phyloP scores from a whole-genome alignment of 2,113 vertebrate species.

The Strix aluco region DNA sequence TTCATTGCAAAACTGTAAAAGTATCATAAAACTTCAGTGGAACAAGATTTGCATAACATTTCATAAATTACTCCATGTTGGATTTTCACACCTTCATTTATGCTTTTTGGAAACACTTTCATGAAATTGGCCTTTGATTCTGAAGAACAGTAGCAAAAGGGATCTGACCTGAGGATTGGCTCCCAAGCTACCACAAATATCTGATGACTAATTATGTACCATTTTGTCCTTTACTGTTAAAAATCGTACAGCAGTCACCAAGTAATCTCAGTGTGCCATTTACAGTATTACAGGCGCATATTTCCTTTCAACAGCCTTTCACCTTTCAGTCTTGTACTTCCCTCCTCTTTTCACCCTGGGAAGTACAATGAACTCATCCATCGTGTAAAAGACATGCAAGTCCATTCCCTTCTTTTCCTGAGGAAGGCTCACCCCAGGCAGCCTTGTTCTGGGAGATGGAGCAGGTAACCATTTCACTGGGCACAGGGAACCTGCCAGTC shows the following conservation, averaged over 20 bases:
- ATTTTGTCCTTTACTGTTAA: not conserved
- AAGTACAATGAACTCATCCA: not conserved
- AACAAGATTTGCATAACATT: not conserved
- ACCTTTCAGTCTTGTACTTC: not conserved
- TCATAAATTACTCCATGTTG: not conserved
- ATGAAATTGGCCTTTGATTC: not conserved
- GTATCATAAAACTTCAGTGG: not conserved
- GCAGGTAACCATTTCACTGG: not conserved
- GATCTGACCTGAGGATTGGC: not conserved
- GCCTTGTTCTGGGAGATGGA: not conserved
- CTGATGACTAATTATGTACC: not conserved
- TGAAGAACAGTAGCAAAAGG: not conserved
- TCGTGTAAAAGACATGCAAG: rapidly evolving
- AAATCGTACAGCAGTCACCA: not conserved
- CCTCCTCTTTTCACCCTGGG: not conserved
- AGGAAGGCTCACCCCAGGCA: not conserved
- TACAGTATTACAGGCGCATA: not conserved
- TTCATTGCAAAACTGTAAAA: not conserved
- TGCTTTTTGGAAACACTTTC: not conserved
- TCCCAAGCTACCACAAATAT: not conserved
- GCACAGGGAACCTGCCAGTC: not conserved
- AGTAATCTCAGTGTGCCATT: not conserved
- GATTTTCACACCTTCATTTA: not conserved
- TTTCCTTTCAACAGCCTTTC: not conserved
- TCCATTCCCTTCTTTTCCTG: not conserved